Evolutionary conservation across 1,140 invertebrate genomes (phyloP).

Genomic region (Papilio helenus): DNA sequence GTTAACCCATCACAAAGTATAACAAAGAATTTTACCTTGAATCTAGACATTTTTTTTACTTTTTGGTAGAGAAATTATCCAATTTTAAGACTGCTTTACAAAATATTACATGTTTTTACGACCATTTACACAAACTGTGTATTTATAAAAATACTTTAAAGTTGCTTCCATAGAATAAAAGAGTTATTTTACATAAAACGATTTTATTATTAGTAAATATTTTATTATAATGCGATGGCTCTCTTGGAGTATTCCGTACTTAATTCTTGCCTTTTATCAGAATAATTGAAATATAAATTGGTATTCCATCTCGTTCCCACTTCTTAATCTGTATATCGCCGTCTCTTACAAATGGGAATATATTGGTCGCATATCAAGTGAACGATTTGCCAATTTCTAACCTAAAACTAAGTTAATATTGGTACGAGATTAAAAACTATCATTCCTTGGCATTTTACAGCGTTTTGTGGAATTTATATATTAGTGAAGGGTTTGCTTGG

Average conservation of each 20-base stretch:
- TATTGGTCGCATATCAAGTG: not conserved
- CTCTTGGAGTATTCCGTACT: constrained; percentile 9
- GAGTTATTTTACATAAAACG: not conserved
- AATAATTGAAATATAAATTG: not conserved
- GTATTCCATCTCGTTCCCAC: not conserved
- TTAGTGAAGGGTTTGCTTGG: constrained; percentile 27
- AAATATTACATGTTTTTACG: not conserved
- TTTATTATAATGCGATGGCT: not conserved
- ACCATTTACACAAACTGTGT: not conserved
- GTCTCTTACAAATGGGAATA: not conserved
- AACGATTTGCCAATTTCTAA: not conserved
- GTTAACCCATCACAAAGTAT: not conserved
- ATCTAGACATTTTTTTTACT: not conserved
- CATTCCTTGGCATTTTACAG: constrained; percentile 36
- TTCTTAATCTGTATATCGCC: not conserved
- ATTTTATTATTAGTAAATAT: constrained; percentile 5
- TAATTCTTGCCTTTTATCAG: constrained; percentile 17
- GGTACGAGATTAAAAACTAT: constrained; percentile 6
- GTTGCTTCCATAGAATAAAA: not conserved
- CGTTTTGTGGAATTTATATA: constrained; percentile 24
- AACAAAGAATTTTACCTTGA: not conserved
- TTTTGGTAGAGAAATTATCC: not conserved
- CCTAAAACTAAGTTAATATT: not conserved
- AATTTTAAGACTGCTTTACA: not conserved
- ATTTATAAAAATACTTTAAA: not conserved